phyloP scores from a whole-genome alignment of 2,888 invertebrate species.

The Limenitis camilla region DNA sequence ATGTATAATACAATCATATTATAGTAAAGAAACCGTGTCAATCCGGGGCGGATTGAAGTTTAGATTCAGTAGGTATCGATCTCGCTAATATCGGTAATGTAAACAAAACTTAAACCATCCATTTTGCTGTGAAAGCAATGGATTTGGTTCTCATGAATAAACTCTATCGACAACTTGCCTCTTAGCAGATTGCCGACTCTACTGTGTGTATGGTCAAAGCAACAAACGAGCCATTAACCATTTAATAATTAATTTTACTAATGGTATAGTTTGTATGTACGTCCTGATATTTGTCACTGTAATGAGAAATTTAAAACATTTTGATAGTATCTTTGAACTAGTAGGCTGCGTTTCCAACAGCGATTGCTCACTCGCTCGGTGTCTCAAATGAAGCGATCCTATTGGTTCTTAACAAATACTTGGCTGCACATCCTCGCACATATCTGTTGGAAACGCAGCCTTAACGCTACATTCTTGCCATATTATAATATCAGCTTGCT shows the following conservation, averaged over 20 bases:
- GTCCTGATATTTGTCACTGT: conserved; percentile 55
- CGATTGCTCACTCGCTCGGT: too few species aligned
- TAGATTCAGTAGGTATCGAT: too few species aligned
- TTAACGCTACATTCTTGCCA: too few species aligned
- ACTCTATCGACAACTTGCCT: conserved; percentile 35
- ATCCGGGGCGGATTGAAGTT: too few species aligned
- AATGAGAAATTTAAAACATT: background rate
- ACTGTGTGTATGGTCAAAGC: conserved; percentile 55
- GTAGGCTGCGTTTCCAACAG: too few species aligned
- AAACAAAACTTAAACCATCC: conserved; percentile 21
- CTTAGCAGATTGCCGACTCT: conserved; percentile 44
- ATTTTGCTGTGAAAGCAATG: conserved; percentile 16
- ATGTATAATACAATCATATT: too few species aligned
- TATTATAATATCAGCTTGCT: too few species aligned
- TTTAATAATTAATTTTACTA: conserved; percentile 72
- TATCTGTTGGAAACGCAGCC: too few species aligned
- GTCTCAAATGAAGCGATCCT: too few species aligned
- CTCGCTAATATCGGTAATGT: background rate
- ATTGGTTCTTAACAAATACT: too few species aligned
- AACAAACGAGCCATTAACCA: conserved; percentile 48
- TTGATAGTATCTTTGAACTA: background rate
- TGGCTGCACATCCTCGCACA: too few species aligned
- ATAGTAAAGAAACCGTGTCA: background rate
- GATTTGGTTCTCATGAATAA: conserved; percentile 25
- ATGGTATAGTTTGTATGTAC: conserved; percentile 62